Evolutionary conservation across 2,797 vertebrate genomes (phyloP).

Genomic region (Pygocentrus nattereri): DNA sequence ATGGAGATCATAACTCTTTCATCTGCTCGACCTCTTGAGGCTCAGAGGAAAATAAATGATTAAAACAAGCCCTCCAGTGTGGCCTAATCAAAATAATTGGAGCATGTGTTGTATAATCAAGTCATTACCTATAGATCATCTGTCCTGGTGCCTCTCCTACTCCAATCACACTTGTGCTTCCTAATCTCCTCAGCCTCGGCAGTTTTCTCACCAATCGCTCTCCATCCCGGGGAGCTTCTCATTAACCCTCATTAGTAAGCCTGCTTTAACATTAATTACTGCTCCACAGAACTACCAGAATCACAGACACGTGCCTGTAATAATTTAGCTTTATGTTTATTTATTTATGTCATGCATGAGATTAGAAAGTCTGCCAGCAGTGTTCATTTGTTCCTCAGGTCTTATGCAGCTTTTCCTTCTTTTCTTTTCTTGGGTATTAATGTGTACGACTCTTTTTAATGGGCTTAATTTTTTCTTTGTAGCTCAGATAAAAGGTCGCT

Average conservation of each 20-base stretch:
- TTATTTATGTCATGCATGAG: background rate
- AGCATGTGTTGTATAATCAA: slow-evolving; percentile 60
- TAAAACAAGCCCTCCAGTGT: slow-evolving; percentile 35
- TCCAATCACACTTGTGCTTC: slow-evolving; percentile 29
- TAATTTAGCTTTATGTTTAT: slow-evolving; percentile 23
- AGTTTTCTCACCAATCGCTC: slow-evolving; percentile 46
- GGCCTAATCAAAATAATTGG: slow-evolving; percentile 57
- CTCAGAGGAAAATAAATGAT: slow-evolving; percentile 39
- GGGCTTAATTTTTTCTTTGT: slow-evolving; percentile 2
- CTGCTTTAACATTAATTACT: slow-evolving; percentile 68
- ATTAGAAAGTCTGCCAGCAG: background rate
- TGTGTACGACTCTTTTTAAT: background rate
- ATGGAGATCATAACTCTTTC: slow-evolving; percentile 38
- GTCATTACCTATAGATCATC: slow-evolving; percentile 56
- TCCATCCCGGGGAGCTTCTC: slow-evolving; percentile 59
- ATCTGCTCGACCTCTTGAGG: slow-evolving; percentile 25
- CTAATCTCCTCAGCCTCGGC: slow-evolving; percentile 47
- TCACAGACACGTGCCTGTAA: background rate
- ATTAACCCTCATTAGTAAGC: slow-evolving; percentile 68
- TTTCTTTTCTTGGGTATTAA: background rate
- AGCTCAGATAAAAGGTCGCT: background rate
- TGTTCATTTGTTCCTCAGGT: background rate
- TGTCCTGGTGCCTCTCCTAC: slow-evolving; percentile 24
- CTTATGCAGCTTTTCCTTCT: background rate
- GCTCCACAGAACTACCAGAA: slow-evolving; percentile 44